A percentile compares a stretch with the other conserved stretches of the same genome.
phyloP scores from a whole-genome alignment of 2,113 vertebrate species.

The Ifrita kowaldi region DNA sequence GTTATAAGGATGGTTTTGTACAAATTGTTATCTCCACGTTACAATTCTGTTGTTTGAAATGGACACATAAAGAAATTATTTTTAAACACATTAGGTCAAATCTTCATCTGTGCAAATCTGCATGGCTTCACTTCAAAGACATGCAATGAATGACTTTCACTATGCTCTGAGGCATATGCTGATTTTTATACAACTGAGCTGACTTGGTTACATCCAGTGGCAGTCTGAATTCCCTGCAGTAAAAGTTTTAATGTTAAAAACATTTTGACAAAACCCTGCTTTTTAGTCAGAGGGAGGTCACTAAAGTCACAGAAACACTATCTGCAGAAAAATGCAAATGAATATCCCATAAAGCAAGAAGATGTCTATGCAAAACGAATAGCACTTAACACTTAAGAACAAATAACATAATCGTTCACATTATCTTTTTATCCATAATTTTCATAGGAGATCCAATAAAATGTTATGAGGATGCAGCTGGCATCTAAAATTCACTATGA shows the following conservation, averaged over 20 bases:
- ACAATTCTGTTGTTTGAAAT: background rate
- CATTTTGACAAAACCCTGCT: constrained; percentile 28
- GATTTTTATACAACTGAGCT: background rate
- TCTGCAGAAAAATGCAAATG: constrained; percentile 31
- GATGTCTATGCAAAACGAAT: constrained; percentile 36
- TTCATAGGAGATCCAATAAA: constrained; percentile 48
- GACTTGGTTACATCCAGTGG: background rate
- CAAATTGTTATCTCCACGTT: background rate
- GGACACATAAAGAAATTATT: background rate
- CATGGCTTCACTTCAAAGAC: background rate
- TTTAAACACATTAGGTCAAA: background rate
- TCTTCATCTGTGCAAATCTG: background rate
- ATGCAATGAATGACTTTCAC: background rate
- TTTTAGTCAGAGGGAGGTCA: constrained; percentile 26
- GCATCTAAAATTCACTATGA: constrained; percentile 24
- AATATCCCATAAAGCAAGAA: constrained; percentile 37
- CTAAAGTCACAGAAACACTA: constrained; percentile 21
- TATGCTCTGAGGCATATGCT: background rate
- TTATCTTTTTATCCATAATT: constrained; percentile 39
- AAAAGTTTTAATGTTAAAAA: constrained; percentile 18
- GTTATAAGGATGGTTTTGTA: background rate
- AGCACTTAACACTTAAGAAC: constrained; percentile 43
- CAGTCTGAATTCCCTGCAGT: background rate
- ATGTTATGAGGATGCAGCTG: constrained; percentile 22
- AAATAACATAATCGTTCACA: constrained; percentile 22